Conservation (phyloP, 2,888 invertebrate genomes). For the Pseudococcus viburni region DNA sequence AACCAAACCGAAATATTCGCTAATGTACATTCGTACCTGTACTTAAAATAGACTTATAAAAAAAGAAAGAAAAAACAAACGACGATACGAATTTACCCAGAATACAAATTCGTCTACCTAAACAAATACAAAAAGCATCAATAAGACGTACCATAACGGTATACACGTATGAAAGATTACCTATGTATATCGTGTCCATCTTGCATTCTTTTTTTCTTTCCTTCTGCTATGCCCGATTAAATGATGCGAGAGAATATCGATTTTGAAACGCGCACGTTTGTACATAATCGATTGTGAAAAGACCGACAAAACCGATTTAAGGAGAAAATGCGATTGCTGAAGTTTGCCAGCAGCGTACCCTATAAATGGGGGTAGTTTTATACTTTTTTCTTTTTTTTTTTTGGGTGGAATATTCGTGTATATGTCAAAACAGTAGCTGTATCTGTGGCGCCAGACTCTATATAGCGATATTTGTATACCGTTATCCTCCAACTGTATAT, state of each 20-base stretch:
- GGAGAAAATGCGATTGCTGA: background rate
- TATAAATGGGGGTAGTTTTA: background rate
- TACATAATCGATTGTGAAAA: slow-evolving; percentile 39
- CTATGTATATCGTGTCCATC: background rate
- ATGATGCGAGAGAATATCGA: slow-evolving; percentile 47
- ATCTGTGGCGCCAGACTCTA: slow-evolving; percentile 7
- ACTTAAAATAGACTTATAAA: background rate
- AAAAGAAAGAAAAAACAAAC: background rate
- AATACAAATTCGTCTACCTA: background rate
- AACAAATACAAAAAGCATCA: background rate
- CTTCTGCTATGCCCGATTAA: background rate
- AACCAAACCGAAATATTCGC: too few species aligned
- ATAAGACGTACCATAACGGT: background rate
- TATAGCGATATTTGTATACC: background rate
- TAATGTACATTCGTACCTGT: too few species aligned
- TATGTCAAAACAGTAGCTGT: slow-evolving; percentile 41
- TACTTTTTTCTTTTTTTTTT: background rate
- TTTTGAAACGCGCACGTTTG: slow-evolving; percentile 20
- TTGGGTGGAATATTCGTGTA: background rate
- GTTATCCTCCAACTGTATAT: slow-evolving; percentile 29
- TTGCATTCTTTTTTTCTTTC: background rate
- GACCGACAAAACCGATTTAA: slow-evolving; percentile 33
- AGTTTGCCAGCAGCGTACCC: background rate
- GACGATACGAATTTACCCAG: background rate
- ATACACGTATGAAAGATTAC: background rate